A percentile compares a stretch with the other conserved stretches of the same genome.
Conservation (phyloP, 2,113 vertebrate species). For the Ctenodactylus gundi region DNA sequence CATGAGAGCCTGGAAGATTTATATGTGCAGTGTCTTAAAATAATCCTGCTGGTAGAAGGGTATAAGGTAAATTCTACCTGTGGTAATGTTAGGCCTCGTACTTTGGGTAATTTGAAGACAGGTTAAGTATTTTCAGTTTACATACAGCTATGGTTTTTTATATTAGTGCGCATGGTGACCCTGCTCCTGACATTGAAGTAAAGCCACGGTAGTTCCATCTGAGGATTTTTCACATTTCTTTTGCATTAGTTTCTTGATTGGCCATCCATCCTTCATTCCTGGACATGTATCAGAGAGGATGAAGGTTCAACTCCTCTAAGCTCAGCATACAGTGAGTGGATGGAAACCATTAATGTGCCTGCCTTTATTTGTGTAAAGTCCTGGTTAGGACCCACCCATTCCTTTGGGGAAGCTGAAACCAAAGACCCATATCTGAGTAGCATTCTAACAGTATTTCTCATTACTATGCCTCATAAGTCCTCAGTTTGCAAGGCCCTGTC, state of each 20-base stretch:
- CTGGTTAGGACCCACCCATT: background rate
- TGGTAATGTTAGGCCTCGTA: background rate
- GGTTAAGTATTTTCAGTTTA: background rate
- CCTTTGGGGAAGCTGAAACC: background rate
- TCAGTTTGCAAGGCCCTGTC: background rate
- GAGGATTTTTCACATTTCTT: background rate
- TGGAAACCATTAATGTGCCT: background rate
- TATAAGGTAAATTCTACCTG: background rate
- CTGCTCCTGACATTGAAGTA: background rate
- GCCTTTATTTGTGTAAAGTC: background rate
- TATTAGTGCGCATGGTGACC: background rate
- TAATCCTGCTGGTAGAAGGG: background rate
- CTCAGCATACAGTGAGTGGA: background rate
- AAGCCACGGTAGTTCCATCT: background rate
- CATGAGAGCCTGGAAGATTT: background rate
- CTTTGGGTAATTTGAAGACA: background rate
- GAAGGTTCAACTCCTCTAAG: background rate
- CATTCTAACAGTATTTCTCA: conserved; percentile 24
- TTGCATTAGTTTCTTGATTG: background rate
- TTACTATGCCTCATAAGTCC: conserved; percentile 29
- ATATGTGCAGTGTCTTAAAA: background rate
- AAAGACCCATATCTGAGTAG: background rate
- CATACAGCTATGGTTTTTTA: background rate
- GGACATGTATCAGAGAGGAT: too few species aligned
- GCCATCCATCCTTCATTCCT: background rate